phyloP scores from a whole-genome alignment of 2,113 vertebrate genomes.

The Tapirus terrestris region DNA sequence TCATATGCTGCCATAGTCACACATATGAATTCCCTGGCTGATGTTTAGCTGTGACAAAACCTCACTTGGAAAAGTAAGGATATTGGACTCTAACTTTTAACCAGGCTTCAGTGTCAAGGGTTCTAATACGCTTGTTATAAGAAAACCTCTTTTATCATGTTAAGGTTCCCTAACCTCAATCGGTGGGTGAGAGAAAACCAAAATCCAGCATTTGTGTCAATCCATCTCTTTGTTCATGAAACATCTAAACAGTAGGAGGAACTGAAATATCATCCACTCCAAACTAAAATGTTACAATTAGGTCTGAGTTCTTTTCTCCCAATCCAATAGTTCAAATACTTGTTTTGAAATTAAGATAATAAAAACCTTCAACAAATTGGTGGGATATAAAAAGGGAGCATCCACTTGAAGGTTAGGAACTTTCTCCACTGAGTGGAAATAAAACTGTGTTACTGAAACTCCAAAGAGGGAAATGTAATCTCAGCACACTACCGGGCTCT shows the following conservation, averaged over 20 bases:
- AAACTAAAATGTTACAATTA: constrained; percentile 9
- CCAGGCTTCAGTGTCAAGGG: neutral
- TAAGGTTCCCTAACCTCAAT: neutral
- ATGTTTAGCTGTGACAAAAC: constrained; percentile 8
- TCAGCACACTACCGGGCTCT: neutral
- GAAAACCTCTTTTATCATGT: neutral
- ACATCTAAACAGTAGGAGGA: neutral
- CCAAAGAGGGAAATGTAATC: neutral
- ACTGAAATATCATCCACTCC: neutral
- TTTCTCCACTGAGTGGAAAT: neutral
- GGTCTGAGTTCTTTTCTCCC: neutral
- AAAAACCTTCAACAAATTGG: neutral
- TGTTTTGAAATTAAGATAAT: constrained; percentile 1
- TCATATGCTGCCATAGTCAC: neutral
- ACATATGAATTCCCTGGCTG: neutral
- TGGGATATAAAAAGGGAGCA: neutral
- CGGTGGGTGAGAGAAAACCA: constrained; percentile 1
- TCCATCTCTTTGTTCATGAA: neutral
- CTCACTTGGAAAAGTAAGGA: constrained; percentile 36
- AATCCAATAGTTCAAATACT: neutral
- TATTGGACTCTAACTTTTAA: constrained; percentile 2
- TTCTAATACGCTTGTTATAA: neutral
- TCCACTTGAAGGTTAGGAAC: neutral
- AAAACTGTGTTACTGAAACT: neutral
- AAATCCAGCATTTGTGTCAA: neutral